A percentile compares a stretch with the other conserved stretches of the same genome.
Evolutionary conservation across 1,140 invertebrate species (phyloP).

Genomic region (Hetaerina americana): DNA sequence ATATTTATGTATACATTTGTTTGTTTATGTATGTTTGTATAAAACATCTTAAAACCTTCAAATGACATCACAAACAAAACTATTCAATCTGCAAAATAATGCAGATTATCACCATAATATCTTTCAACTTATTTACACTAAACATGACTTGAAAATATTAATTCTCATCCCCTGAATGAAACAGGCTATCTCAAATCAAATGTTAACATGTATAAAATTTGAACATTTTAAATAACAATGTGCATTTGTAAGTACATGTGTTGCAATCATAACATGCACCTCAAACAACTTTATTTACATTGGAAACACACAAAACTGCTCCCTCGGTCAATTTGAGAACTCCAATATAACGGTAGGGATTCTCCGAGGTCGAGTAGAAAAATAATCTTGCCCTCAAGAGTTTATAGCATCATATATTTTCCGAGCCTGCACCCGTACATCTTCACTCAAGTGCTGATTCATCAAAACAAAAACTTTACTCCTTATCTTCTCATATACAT

Average conservation of each 20-base stretch:
- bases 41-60: no score
- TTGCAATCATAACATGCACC: background rate
- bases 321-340: background rate
- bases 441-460: constrained; percentile 33
- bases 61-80: no score
- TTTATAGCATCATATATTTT: constrained; percentile 23
- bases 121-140: no score
- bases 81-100: no score
- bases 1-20: no score
- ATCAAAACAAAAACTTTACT: constrained; percentile 34
- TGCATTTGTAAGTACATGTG: no score
- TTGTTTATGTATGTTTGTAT: no score
- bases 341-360: background rate
- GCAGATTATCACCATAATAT: no score
- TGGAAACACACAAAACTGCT: background rate
- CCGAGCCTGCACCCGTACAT: constrained; percentile 31
- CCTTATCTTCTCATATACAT: constrained; percentile 29
- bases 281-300: background rate
- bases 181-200: no score
- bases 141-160: no score
- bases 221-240: background rate
- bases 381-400: background rate
- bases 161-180: no score
- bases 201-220: background rate
- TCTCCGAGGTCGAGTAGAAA: background rate